phyloP scores from a whole-genome alignment of 1,140 invertebrate species.

The Wiebesia pumilae region DNA sequence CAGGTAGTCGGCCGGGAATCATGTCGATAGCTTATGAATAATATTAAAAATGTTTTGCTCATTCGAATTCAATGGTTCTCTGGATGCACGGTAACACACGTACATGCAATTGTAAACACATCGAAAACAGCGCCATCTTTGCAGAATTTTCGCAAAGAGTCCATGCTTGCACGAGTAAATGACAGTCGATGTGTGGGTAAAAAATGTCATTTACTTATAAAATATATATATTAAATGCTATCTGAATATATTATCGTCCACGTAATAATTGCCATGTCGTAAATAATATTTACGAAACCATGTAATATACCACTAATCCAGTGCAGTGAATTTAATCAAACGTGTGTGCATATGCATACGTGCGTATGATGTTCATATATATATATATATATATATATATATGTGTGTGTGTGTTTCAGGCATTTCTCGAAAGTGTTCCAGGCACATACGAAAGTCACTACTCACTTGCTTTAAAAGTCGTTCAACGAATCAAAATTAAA shows the following conservation, averaged over 20 bases:
- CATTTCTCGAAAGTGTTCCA: slow-evolving; percentile 13
- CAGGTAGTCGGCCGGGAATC: slow-evolving; percentile 77
- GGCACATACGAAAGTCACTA: not conserved
- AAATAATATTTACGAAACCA: not conserved
- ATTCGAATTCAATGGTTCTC: not conserved
- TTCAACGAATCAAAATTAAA: not conserved
- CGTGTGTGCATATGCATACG: not conserved
- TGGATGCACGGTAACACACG: not conserved
- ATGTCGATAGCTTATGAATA: slow-evolving; percentile 60
- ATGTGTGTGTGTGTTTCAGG: not conserved
- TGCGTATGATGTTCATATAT: no score
- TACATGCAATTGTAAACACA: slow-evolving; percentile 14
- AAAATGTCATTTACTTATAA: not conserved
- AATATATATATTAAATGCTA: not conserved
- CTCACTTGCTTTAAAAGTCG: not conserved
- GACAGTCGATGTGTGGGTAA: not conserved
- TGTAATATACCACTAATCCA: not conserved
- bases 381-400: no score
- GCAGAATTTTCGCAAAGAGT: not conserved
- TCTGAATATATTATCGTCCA: not conserved
- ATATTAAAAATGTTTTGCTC: not conserved
- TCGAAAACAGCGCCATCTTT: not conserved
- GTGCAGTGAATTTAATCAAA: no score
- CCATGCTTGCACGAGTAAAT: not conserved
- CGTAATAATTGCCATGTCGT: not conserved